A percentile compares a stretch with the other conserved stretches of the same genome.
Conservation (phyloP, 1,140 invertebrate species). For the Ganaspis sp. region DNA sequence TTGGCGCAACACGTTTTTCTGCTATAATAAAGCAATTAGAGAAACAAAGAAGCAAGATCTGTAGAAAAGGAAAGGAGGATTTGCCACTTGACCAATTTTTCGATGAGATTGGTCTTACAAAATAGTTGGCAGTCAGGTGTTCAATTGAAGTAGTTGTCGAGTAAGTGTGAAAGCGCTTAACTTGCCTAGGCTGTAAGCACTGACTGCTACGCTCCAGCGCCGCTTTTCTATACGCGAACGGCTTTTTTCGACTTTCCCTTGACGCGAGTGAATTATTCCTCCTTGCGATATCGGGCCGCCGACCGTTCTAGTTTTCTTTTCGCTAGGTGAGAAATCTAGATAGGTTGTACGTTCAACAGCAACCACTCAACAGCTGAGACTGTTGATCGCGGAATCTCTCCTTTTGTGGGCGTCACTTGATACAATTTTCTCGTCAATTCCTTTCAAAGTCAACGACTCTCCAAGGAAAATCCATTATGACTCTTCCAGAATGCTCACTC, state of each 20-base stretch:
- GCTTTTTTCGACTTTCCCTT: constrained; percentile 27
- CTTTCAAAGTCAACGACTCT: constrained; percentile 24
- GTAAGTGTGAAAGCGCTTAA: constrained; percentile 27
- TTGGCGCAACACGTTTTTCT: background rate
- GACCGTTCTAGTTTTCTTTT: constrained; percentile 18
- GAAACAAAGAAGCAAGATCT: background rate
- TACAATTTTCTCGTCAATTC: constrained; percentile 6
- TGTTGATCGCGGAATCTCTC: constrained; percentile 9
- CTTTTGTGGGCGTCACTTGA: constrained; percentile 20
- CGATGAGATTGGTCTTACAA: constrained; percentile 20
- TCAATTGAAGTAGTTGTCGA: constrained; percentile 16
- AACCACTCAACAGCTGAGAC: constrained; percentile 22
- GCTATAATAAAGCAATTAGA: constrained; percentile 3
- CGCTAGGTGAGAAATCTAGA: constrained; percentile 22
- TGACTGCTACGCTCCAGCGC: constrained; percentile 6
- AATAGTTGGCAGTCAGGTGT: constrained; percentile 28
- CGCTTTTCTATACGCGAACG: constrained; percentile 24
- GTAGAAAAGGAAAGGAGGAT: constrained; percentile 10
- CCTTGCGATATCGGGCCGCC: constrained; percentile 1
- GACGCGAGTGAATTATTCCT: constrained; percentile 28
- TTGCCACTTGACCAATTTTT: constrained; percentile 11
- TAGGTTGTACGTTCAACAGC: background rate
- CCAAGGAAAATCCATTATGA: background rate
- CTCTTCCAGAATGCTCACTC: background rate
- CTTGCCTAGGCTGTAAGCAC: constrained; percentile 12